Conservation (phyloP, 2,113 vertebrate genomes). For the Rafetus swinhoei region DNA sequence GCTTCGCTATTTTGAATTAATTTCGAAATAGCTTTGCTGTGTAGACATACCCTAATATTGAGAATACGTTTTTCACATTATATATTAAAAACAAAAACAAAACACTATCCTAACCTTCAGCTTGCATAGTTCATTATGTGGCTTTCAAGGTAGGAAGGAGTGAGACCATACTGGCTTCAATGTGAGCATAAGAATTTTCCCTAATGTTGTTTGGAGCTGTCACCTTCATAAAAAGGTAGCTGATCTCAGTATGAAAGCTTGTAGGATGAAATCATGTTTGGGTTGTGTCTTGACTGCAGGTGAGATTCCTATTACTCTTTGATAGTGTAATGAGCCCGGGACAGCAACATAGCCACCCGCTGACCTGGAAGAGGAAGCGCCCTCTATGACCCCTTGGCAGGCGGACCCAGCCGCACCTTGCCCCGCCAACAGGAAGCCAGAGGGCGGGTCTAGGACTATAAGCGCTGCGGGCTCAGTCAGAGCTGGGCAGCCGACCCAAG, state of each 20-base stretch:
- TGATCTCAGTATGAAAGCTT: background rate
- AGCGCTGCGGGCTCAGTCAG: too few relatives aligned
- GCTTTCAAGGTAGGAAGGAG: background rate
- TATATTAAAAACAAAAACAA: background rate
- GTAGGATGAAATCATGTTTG: background rate
- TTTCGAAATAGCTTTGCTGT: too few relatives aligned
- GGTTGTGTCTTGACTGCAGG: background rate
- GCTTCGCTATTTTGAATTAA: too few relatives aligned
- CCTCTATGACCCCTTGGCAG: too few relatives aligned
- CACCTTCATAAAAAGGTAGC: background rate
- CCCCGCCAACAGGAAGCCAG: too few relatives aligned
- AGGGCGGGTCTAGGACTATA: too few relatives aligned
- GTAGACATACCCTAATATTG: background rate
- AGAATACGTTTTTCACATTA: background rate
- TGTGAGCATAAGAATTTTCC: background rate
- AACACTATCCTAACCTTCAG: background rate
- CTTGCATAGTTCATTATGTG: background rate
- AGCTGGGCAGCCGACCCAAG: too few relatives aligned
- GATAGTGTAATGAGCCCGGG: too few relatives aligned
- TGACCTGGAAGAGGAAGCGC: too few relatives aligned
- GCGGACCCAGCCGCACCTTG: too few relatives aligned
- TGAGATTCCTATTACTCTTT: background rate
- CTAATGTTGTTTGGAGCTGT: background rate
- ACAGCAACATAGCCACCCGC: too few relatives aligned
- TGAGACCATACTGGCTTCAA: background rate